Conservation (phyloP, 2,888 invertebrate genomes). For the Drosophila atripex region DNA sequence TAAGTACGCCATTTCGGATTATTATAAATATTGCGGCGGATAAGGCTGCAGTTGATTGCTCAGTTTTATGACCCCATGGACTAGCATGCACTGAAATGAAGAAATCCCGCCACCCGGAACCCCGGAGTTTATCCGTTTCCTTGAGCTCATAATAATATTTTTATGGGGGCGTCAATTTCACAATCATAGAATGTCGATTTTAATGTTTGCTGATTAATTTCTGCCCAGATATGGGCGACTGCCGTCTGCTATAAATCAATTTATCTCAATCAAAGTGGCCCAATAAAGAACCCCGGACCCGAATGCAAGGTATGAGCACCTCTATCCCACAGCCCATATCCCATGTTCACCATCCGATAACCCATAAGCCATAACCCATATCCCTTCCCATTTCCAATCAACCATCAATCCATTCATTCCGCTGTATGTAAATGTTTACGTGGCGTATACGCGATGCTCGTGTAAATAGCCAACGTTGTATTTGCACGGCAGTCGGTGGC, state of each 20-base stretch:
- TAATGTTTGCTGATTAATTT: constrained; percentile 73
- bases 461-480: constrained; percentile 59
- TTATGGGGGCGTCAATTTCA: constrained; percentile 69
- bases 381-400: constrained; percentile 5
- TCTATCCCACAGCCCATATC: neutral
- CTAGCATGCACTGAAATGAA: neutral
- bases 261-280: constrained; percentile 74
- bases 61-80: constrained; percentile 17
- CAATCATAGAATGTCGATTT: constrained; percentile 71
- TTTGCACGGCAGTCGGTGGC: constrained; percentile 44
- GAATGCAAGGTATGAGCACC: neutral
- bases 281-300: constrained; percentile 37
- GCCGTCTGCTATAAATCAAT: constrained; percentile 68
- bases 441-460: constrained; percentile 65
- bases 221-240: constrained; percentile 58
- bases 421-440: constrained; percentile 67
- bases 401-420: constrained; percentile 18
- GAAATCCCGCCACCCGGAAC: neutral
- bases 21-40: constrained; percentile 25
- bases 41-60: constrained; percentile 27
- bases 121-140: constrained; percentile 4
- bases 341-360: constrained; percentile 3
- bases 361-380: constrained; percentile 5
- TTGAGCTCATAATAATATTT: constrained; percentile 58
- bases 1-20: constrained; percentile 31